Base-by-base conservation (phyloP, 2,888 invertebrate genomes). In the Petrolisthes cinctipes region DNA sequence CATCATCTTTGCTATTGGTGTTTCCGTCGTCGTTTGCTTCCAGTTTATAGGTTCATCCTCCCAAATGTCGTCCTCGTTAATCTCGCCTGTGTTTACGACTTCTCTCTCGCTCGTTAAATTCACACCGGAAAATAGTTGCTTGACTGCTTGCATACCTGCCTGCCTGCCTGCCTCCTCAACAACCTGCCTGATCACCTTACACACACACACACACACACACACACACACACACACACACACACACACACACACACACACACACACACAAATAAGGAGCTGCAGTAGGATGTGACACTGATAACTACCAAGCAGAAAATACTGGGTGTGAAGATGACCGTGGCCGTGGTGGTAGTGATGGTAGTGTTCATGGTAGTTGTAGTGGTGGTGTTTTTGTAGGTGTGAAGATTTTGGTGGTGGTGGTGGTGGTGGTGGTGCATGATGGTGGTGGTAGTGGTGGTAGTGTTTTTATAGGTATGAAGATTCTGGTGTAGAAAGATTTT, bases 191-290 rank as follows among this genome's bases (percentile, higher is more conserved):
- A 51, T 79, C 14, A 79, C 20, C 66, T 56, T n/a, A 9, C 53
- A 37, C 9, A 53, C 54, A 54, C 78, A 78, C 78, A 78, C 78
- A 78, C 54, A 78, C 51, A 54, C 54, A 78, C 54, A 54, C 51
- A 37, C 78, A 54, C 54, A 78, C 53, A 54, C 54, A 78, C 51
- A 53, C 78, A 78, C 54, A 54, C 78, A 54, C 78, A 78, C 78
- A 78, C 78, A 78, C 54, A 78, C 78, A 78, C 78, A 61, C 17
- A 61, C 61, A 61, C 61, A 61, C 17, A 61, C 61, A 61, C 11
- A 61, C 61, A 17, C 11, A 17, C 61, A 61, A 61, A 61, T 17
- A 11, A 17, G 61, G 7, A n/a, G 14, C 1, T 37, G 9, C 75
- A 11, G 61, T 11, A 61, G 11, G 61, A 61, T 61, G 75, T 11